A percentile compares a stretch with the other conserved stretches of the same genome.
These are phyloP conservation scores for Vireo griseus DNA, from an alignment of 2,797 vertebrate species.

Conservation along the genomic window DNA sequence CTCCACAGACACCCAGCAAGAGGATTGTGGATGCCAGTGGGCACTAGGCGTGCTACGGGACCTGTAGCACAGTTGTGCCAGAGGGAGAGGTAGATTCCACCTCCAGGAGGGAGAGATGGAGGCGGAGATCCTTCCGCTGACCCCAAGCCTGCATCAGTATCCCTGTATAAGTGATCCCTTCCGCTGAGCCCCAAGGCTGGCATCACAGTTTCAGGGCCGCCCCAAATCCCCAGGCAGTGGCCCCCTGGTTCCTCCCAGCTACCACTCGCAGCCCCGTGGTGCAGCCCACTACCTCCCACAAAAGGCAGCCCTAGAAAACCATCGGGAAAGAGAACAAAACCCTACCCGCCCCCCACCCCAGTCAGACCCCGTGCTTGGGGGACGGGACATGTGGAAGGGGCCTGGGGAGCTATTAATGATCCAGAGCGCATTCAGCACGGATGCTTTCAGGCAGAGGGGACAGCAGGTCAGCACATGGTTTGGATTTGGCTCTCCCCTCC, in stretches of 20 bases:
- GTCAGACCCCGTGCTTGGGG: neutral
- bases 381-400: neutral
- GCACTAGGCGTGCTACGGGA: fast-evolving
- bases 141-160: neutral
- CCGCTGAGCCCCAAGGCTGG: neutral
- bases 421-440: neutral
- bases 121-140: fast-evolving
- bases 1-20: fast-evolving
- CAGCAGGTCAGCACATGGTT: slow-evolving; percentile 57
- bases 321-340: neutral
- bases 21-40: fast-evolving
- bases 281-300: neutral
- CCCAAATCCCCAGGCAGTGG: neutral
- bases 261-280: neutral
- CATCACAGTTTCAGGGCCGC: neutral
- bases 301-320: neutral
- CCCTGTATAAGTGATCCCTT: neutral
- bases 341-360: neutral
- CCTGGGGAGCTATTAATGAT: slow-evolving; percentile 5
- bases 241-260: fast-evolving
- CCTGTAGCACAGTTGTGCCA: neutral
- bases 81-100: neutral
- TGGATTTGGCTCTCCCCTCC: slow-evolving; percentile 41
- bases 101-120: fast-evolving
- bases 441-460: neutral